A percentile compares a stretch with the other conserved stretches of the same genome.
Conservation (phyloP, 2,888 invertebrate species). For the Cynaeus angustus region DNA sequence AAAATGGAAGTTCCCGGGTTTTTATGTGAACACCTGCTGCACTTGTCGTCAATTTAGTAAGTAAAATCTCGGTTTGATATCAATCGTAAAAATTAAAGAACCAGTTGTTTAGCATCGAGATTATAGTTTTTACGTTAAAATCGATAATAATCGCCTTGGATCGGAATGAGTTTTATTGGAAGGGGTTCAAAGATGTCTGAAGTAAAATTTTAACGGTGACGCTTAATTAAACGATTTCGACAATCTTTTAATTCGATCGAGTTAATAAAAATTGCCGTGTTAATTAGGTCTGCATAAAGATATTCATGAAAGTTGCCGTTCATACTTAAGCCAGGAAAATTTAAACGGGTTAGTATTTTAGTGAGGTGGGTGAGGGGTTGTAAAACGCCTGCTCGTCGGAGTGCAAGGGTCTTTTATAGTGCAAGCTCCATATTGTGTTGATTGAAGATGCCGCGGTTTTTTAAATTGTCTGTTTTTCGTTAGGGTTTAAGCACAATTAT, state of each 20-base stretch:
- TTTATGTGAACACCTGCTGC: slow-evolving; percentile 39
- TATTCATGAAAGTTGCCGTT: slow-evolving; percentile 39
- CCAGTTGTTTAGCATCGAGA: slow-evolving; percentile 32
- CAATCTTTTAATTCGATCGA: slow-evolving; percentile 20
- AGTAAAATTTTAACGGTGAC: slow-evolving; percentile 30
- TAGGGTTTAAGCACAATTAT: slow-evolving; percentile 49
- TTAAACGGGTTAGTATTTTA: slow-evolving; percentile 50
- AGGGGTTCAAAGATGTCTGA: slow-evolving; percentile 22
- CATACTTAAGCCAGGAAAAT: slow-evolving; percentile 41
- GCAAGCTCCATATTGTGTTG: slow-evolving; percentile 54
- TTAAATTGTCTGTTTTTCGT: slow-evolving; percentile 51
- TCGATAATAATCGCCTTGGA: slow-evolving; percentile 25
- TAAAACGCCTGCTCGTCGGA: slow-evolving; percentile 51
- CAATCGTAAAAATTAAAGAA: slow-evolving; percentile 33
- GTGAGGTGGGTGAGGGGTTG: slow-evolving; percentile 50
- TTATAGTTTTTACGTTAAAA: slow-evolving; percentile 23
- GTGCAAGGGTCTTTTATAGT: slow-evolving; percentile 54
- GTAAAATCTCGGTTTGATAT: slow-evolving; percentile 37
- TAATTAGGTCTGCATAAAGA: slow-evolving; percentile 47
- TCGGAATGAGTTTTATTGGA: slow-evolving; percentile 10
- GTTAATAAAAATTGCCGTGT: slow-evolving; percentile 38
- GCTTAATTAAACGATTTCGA: slow-evolving; percentile 33
- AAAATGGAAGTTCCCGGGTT: slow-evolving; percentile 17
- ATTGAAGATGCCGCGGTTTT: slow-evolving; percentile 54
- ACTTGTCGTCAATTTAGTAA: slow-evolving; percentile 14